A percentile compares a stretch with the other conserved stretches of the same genome.
These are phyloP conservation scores for Sesia bembeciformis DNA, from an alignment of 2,888 invertebrate species.

Conservation along the genomic window DNA sequence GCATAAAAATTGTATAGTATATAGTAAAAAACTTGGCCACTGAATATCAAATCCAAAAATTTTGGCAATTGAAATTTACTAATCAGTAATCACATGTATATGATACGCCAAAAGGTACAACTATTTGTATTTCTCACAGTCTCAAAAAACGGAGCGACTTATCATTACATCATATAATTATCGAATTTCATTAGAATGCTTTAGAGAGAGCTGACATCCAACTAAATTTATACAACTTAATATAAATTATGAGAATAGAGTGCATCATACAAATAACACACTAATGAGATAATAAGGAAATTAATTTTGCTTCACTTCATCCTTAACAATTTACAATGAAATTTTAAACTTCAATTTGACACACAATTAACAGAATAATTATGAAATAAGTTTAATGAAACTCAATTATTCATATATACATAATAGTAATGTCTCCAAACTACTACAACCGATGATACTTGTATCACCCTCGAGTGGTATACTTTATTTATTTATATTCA, in stretches of 20 bases:
- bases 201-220: constrained; percentile 51
- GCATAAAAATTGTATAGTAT: constrained; percentile 66
- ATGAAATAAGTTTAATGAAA: constrained; percentile 25
- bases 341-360: constrained; percentile 37
- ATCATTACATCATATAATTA: constrained; percentile 13
- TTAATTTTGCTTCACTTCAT: constrained; percentile 40
- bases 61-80: constrained; percentile 11
- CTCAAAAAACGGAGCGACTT: constrained; percentile 22
- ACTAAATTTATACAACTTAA: constrained; percentile 66
- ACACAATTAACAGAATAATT: constrained; percentile 27
- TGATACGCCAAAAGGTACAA: neutral
- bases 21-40: constrained; percentile 65
- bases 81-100: neutral
- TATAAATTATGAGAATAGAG: constrained; percentile 43
- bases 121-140: constrained; percentile 1
- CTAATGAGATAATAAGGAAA: constrained; percentile 50
- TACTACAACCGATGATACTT: constrained; percentile 15
- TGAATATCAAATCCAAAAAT: constrained; percentile 26
- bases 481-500: constrained; percentile 2
- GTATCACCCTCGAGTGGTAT: constrained; percentile 13
- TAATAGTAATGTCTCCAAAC: constrained; percentile 18
- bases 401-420: constrained; percentile 51
- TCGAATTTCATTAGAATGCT: constrained; percentile 35
- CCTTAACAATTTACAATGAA: constrained; percentile 62
- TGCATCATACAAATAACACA: constrained; percentile 36